Percentiles rank a stretch among this genome's conserved stretches.
Evolutionary conservation across 2,888 invertebrate genomes (phyloP).

Genomic region (Euphydryas editha): DNA sequence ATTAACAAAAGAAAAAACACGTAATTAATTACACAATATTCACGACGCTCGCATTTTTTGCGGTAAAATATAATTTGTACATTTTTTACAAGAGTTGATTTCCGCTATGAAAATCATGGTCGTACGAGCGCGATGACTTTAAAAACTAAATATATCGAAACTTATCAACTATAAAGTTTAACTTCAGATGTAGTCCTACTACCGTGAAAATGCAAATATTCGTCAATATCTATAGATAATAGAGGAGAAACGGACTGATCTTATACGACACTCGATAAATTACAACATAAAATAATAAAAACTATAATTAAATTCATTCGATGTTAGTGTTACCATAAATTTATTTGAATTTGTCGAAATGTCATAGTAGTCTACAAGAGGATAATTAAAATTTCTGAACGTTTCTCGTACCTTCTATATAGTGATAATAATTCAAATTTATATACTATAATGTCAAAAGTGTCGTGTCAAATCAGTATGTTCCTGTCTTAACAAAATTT

Average conservation of each 20-base stretch:
- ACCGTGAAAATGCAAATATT: conserved; percentile 53
- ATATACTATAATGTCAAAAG: not conserved
- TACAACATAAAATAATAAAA: not conserved
- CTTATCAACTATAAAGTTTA: conserved; percentile 70
- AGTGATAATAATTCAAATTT: not conserved
- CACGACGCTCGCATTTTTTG: conserved; percentile 54
- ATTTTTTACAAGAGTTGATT: conserved; percentile 12
- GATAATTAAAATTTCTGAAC: not conserved
- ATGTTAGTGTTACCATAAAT: not conserved
- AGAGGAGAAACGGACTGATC: conserved; percentile 7
- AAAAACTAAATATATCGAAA: conserved; percentile 57
- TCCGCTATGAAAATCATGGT: conserved; percentile 41
- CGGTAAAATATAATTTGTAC: conserved; percentile 30
- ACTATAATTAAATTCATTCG: not conserved
- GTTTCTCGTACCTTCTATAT: conserved; percentile 22
- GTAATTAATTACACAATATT: conserved; percentile 51
- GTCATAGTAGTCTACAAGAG: not conserved
- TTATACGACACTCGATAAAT: conserved; percentile 4
- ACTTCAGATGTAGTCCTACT: conserved; percentile 60
- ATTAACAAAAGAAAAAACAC: conserved; percentile 74
- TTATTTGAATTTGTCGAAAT: not conserved
- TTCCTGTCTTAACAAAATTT: conserved; percentile 34
- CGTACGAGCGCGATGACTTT: conserved; percentile 62
- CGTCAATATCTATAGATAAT: conserved; percentile 47
- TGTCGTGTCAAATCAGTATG: conserved; percentile 17